Evolutionary conservation across 2,888 invertebrate species (phyloP), one percentile per base, ranked within the genome.

Genomic region (Poecilobothrus nobilitatus): DNA sequence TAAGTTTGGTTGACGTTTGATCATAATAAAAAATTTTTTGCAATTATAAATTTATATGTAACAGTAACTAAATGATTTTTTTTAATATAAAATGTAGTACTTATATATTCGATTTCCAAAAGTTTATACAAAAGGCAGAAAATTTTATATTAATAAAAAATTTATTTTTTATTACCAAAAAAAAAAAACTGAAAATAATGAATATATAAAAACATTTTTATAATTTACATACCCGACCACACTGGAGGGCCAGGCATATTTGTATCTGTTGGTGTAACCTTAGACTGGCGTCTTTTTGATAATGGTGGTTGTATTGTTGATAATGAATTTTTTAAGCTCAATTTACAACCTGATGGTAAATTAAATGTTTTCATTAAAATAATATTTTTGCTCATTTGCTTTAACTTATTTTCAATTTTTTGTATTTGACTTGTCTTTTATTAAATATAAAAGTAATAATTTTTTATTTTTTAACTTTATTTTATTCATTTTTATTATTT

Each of bases 191-290:
- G 5, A 27, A 27, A 27, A 27, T 27, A 27, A 27, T 27, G 27
- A 27, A 27, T 27, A n/a, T n/a, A n/a, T n/a, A n/a, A n/a, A n/a
- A n/a, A 4, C 27, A 4, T 27, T 27, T 27, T 27, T 27, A 27
- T 27, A 27, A 27, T 70, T 68, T 76, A 81, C 81, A 78, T 76
- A 81, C 81, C 81, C 76, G 81, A 81, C 81, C 81, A 81, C 78
- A 81, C 78, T 73, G 81, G 80, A 78, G 81, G 80, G 76, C 80
- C 81, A 78, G 81, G 81, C 81, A 81, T 81, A 76, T 77, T 70
- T 68, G 70, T 37, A 41, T 71, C 68, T 68, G 68, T 63, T 68
- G 70, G 68, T 68, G 69, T 63, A 21, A 37, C 62, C 27, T 41
- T 37, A 34, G 33, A 62, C 34, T 68, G 18, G 6, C 53, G 53